Conservation (phyloP, 2,888 invertebrate species). For the Mylabris sibirica region DNA sequence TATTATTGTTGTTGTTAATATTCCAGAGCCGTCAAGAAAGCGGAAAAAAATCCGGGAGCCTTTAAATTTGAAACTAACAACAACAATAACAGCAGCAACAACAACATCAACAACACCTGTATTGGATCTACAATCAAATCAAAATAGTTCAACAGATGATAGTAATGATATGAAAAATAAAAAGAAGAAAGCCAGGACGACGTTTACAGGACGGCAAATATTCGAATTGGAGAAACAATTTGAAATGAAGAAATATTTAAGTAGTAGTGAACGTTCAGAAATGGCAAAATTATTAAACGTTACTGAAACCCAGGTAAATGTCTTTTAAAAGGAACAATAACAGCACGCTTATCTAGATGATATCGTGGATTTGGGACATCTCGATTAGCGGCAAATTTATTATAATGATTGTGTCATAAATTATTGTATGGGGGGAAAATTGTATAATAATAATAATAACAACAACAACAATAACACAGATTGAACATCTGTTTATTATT, state of each 20-base stretch:
- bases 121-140: constrained; percentile 56
- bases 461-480: background rate
- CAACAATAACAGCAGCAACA: constrained; percentile 30
- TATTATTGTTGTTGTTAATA: too few species aligned
- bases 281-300: constrained; percentile 94
- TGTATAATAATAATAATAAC: background rate
- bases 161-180: constrained; percentile 64
- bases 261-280: constrained; percentile 91
- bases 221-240: constrained; percentile 97
- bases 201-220: constrained; percentile 94
- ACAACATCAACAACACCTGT: constrained; percentile 38
- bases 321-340: background rate
- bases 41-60: constrained; percentile 55
- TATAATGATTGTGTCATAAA: constrained; percentile 9
- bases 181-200: constrained; percentile 90
- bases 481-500: constrained; percentile 1
- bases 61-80: constrained; percentile 47
- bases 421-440: background rate
- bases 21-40: constrained; percentile 55
- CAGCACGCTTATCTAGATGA: background rate
- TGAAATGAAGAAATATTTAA: constrained; percentile 94
- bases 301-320: constrained; percentile 93
- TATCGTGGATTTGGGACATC: background rate
- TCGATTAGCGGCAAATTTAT: background rate
- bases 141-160: constrained; percentile 59